Evolutionary conservation across 2,888 invertebrate genomes (phyloP), one percentile per base, ranked within the genome.

Genomic region (Drosophila dives): DNA sequence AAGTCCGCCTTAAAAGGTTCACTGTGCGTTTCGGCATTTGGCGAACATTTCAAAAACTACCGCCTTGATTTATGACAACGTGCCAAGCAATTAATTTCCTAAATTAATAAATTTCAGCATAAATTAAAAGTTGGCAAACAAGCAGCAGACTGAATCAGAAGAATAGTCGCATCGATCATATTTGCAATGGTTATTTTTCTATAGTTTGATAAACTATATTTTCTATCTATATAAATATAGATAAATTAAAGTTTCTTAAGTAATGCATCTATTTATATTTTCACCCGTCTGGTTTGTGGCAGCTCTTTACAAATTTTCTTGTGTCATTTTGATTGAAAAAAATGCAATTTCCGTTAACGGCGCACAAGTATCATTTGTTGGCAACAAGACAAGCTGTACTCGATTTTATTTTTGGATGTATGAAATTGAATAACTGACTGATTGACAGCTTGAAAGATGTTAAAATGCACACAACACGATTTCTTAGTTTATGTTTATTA

Each of bases 291-390:
- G n/a, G 7, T 26, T 17, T 12, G 33, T 10, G 34, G 38, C 36
- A 26, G 55, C 34, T 62, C 11, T 51, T 38, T 38, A 49, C 40
- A 67, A 32, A 53, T 56, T 51, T 54, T 65, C 34, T 45, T 49
- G 40, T 49, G 42, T 29, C 54, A 36, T 50, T 62, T 78, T 82
- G 89, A 89, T 89, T 83, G 81, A 83, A 80, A 81, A 70, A 83
- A 83, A 82, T 67, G 72, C 83, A 89, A 91, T 91, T 91, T 91
- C 90, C 91, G 89, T 63, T 80, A 45, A 42, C 23, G 48, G 51
- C 20, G 48, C 29, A 34, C 29, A 42, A 26, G 42, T 67, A 49
- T 40, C 67, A 56, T 63, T 67, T 60, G 72, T 49, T 72, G 23
- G 20, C n/a, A 34, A 33, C 10, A 40, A 48, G 67, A 33, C 53